Conservation (phyloP, 2,888 invertebrate species). For the Pherbina coryleti region DNA sequence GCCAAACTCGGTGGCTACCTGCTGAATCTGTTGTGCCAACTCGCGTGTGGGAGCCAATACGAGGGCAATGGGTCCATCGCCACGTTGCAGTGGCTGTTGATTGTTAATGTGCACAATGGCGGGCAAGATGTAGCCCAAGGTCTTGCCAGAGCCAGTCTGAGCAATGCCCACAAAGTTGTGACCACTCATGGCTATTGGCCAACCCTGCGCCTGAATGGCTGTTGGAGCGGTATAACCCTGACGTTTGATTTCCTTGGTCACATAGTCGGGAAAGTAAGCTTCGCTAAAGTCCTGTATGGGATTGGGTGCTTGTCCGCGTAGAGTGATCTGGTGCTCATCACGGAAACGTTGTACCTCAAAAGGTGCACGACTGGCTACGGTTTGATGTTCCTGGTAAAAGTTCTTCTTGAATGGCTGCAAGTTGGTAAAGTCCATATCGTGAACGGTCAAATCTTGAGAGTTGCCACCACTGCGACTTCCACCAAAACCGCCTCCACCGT, state of each 20-base stretch:
- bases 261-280: conserved; percentile 82
- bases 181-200: conserved; percentile 89
- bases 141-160: conserved; percentile 86
- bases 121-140: conserved; percentile 84
- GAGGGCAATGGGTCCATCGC: conserved; percentile 87
- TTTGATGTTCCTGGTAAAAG: conserved; percentile 83
- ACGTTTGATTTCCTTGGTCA: conserved; percentile 74
- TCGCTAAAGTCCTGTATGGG: conserved; percentile 85
- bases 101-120: conserved; percentile 90
- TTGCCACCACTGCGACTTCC: conserved; percentile 81
- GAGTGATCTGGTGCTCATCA: conserved; percentile 79
- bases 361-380: conserved; percentile 75
- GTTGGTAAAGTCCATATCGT: conserved; percentile 74
- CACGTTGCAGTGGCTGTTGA: conserved; percentile 80
- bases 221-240: conserved; percentile 84
- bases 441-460: conserved; percentile 81
- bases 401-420: conserved; percentile 84
- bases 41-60: conserved; percentile 86
- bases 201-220: conserved; percentile 87
- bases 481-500: conserved; percentile 97
- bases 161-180: conserved; percentile 89
- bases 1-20: conserved; percentile 87
- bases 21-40: conserved; percentile 85
- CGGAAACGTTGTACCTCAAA: conserved; percentile 80
- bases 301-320: conserved; percentile 81